phyloP scores from a whole-genome alignment of 1,140 invertebrate species.

The Halotydeus destructor region DNA sequence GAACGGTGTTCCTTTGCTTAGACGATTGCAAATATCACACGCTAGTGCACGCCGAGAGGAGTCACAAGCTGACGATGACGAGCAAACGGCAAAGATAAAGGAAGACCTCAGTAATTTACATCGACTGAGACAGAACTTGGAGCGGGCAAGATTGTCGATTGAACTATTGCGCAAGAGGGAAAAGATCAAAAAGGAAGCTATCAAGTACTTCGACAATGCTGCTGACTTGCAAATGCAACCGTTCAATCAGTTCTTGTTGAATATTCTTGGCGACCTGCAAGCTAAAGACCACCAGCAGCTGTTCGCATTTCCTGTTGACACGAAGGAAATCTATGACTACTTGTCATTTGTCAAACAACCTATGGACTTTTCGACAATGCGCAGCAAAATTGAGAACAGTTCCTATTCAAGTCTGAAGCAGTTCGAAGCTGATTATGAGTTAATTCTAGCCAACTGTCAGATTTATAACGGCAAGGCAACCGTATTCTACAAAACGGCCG shows the following conservation, averaged over 20 bases:
- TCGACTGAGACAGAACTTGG: conserved; percentile 75
- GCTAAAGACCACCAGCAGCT: conserved; percentile 62
- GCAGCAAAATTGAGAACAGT: conserved; percentile 48
- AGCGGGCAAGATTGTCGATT: conserved; percentile 71
- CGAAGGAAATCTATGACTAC: conserved; percentile 72
- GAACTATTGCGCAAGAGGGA: conserved; percentile 86
- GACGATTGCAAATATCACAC: conserved; percentile 50
- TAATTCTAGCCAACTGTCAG: conserved; percentile 86
- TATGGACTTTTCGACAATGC: conserved; percentile 90
- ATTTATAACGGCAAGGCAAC: conserved; percentile 88
- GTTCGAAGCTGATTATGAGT: conserved; percentile 68
- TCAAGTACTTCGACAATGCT: not conserved
- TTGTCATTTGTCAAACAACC: conserved; percentile 71
- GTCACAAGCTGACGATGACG: conserved; percentile 12
- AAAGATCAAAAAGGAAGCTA: conserved; percentile 44
- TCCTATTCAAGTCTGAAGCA: conserved; percentile 52
- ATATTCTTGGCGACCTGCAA: conserved; percentile 44
- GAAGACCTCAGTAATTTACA: conserved; percentile 86
- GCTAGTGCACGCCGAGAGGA: not conserved
- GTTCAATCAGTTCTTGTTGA: conserved; percentile 47
- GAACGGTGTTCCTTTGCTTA: conserved; percentile 80
- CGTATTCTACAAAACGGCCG: conserved; percentile 49
- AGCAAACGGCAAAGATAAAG: conserved; percentile 30
- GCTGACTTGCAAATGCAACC: conserved; percentile 39
- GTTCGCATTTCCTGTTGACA: conserved; percentile 77